Evolutionary conservation across 2,797 vertebrate genomes (phyloP).

Genomic region (Paratrypauchen microcephalus): DNA sequence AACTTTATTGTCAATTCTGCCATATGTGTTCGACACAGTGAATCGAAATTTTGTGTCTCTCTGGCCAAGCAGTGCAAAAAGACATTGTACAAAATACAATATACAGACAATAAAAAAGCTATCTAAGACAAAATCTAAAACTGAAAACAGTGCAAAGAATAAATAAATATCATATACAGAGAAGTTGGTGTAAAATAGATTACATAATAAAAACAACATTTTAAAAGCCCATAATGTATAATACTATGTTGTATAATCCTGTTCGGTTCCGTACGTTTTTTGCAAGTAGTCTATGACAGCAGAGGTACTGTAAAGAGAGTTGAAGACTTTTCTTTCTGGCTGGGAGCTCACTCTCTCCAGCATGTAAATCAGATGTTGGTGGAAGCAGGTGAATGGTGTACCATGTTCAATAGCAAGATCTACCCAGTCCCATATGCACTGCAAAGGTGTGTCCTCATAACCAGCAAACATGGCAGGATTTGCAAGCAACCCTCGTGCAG

Average conservation of each 20-base stretch:
- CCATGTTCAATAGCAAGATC: conserved; percentile 89
- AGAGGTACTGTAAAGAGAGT: conserved; percentile 90
- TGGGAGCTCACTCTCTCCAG: conserved; percentile 93
- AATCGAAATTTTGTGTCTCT: too few species aligned
- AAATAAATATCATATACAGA: too few species aligned
- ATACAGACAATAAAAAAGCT: too few species aligned
- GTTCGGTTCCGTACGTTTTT: conserved; percentile 80
- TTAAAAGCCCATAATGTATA: background rate
- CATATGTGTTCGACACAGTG: too few species aligned
- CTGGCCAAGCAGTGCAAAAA: too few species aligned
- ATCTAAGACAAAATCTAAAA: too few species aligned
- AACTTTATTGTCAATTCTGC: too few species aligned
- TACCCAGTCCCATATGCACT: conserved; percentile 96
- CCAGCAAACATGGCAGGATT: conserved; percentile 98
- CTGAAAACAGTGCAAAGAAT: too few species aligned
- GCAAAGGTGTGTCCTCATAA: conserved; percentile 88
- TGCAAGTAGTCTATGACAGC: conserved; percentile 92
- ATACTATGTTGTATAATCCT: conserved; percentile 35
- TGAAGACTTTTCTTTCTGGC: conserved; percentile 92
- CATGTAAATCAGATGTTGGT: conserved; percentile 98
- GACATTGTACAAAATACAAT: too few species aligned
- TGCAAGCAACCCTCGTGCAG: conserved; percentile 89
- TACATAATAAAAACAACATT: background rate
- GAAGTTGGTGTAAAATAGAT: conserved; percentile 17
- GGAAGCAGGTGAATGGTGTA: conserved; percentile 93